These are phyloP conservation scores for Drosophila orena DNA, from an alignment of 1,140 invertebrate genomes.

Conservation along the genomic window DNA sequence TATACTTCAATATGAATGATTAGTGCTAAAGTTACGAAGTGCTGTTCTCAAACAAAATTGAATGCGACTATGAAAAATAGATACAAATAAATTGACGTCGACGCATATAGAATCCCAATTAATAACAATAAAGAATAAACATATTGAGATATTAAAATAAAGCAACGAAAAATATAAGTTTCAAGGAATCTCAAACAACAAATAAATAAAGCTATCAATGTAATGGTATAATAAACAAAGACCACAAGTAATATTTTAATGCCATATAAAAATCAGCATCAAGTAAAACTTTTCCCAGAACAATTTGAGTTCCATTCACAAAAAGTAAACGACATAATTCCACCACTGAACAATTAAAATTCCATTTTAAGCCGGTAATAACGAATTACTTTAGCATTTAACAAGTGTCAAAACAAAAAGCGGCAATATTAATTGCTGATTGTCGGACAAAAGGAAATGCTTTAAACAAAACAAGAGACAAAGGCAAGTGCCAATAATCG, in stretches of 20 bases:
- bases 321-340: neutral
- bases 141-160: neutral
- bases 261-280: neutral
- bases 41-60: neutral
- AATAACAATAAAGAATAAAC: neutral
- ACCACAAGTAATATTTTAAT: neutral
- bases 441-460: constrained; percentile 32
- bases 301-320: neutral
- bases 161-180: no score
- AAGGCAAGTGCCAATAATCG: constrained; percentile 30
- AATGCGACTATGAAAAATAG: no score
- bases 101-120: no score
- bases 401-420: constrained; percentile 48
- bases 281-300: neutral
- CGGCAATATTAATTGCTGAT: constrained; percentile 21
- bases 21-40: neutral
- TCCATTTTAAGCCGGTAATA: neutral
- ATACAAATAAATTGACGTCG: no score
- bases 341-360: constrained; percentile 16
- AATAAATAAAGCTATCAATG: neutral
- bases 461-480: constrained; percentile 31
- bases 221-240: neutral
- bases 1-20: neutral
- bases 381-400: constrained; percentile 14
- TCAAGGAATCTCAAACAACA: neutral